Percentiles rank a stretch among this genome's conserved stretches.
Conservation (phyloP, 2,888 invertebrate genomes). For the Tachina lurida region DNA sequence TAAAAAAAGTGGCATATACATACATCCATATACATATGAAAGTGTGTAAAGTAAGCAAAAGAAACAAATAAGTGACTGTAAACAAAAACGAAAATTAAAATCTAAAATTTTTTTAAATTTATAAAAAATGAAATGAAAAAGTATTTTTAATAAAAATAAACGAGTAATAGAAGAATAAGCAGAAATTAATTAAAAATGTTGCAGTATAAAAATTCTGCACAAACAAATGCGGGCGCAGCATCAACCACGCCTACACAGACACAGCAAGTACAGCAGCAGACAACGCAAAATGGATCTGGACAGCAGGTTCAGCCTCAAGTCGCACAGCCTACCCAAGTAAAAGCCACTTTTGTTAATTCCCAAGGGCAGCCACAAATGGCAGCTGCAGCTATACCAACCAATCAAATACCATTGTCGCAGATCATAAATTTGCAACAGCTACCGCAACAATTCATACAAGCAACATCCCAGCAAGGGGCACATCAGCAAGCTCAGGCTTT, state of each 20-base stretch:
- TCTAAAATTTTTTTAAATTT: neutral
- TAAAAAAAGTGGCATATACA: conserved; percentile 39
- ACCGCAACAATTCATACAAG: conserved; percentile 77
- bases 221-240: conserved; percentile 58
- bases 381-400: conserved; percentile 62
- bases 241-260: conserved; percentile 70
- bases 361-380: conserved; percentile 60
- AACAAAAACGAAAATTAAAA: conserved; percentile 58
- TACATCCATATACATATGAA: conserved; percentile 4
- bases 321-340: conserved; percentile 74
- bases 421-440: conserved; percentile 80
- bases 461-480: conserved; percentile 59
- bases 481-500: conserved; percentile 69
- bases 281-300: conserved; percentile 57
- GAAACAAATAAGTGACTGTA: conserved; percentile 54
- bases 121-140: conserved; percentile 1
- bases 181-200: conserved; percentile 74
- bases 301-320: conserved; percentile 67
- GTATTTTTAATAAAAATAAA: neutral
- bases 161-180: neutral
- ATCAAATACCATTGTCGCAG: conserved; percentile 76
- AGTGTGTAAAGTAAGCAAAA: conserved; percentile 21
- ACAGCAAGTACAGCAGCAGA: conserved; percentile 65
- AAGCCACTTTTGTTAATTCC: conserved; percentile 73
- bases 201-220: conserved; percentile 77